Conservation (phyloP, 1,140 invertebrate genomes). For the Grapholita molesta region DNA sequence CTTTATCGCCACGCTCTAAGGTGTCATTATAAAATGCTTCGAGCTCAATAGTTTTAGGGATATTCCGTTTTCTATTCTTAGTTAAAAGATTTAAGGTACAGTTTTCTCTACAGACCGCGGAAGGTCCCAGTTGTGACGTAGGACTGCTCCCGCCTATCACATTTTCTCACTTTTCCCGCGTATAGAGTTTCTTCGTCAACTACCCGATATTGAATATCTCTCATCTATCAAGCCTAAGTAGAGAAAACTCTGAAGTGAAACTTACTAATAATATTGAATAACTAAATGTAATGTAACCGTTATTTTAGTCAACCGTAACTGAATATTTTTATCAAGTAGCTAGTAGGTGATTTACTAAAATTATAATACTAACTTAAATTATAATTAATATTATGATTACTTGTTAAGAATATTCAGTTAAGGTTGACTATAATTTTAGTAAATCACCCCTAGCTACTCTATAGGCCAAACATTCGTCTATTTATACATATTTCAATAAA, state of each 20-base stretch:
- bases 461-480: too few species aligned
- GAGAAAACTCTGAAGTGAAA: constrained; percentile 56
- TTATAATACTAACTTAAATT: too few species aligned
- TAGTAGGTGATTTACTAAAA: too few species aligned
- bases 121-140: constrained; percentile 47
- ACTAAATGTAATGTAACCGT: constrained; percentile 5
- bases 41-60: neutral
- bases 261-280: constrained; percentile 34
- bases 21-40: constrained; percentile 29
- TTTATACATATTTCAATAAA: too few species aligned
- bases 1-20: constrained; percentile 48
- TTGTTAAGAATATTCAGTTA: too few species aligned
- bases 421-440: too few species aligned
- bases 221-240: constrained; percentile 18
- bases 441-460: too few species aligned
- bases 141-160: constrained; percentile 45
- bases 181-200: constrained; percentile 58
- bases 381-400: too few species aligned
- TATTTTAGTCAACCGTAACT: neutral
- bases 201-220: constrained; percentile 58
- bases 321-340: neutral
- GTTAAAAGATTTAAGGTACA: constrained; percentile 34
- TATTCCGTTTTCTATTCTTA: constrained; percentile 43
- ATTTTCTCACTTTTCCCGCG: constrained; percentile 67
- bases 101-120: constrained; percentile 28